Conservation (phyloP, 2,113 vertebrate species). For the Ammodramus savannarum region DNA sequence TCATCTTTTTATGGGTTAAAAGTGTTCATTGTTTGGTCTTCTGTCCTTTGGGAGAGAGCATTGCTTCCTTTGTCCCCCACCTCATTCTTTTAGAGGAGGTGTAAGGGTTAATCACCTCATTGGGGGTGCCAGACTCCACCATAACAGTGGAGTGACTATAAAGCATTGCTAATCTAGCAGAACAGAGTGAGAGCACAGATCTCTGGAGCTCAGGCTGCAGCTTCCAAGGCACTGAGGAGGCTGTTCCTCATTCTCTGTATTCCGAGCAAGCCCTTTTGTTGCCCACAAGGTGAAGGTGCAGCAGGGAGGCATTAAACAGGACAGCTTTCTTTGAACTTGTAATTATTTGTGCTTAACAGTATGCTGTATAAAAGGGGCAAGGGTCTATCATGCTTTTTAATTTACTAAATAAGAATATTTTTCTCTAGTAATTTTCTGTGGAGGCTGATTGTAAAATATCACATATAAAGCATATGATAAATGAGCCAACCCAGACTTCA, state of each 20-base stretch:
- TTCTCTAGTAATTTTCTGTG: background rate
- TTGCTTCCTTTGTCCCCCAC: background rate
- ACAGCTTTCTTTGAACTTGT: background rate
- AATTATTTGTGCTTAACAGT: background rate
- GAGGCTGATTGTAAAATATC: background rate
- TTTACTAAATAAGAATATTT: background rate
- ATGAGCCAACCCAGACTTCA: background rate
- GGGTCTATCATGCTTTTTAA: background rate
- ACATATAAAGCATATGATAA: background rate
- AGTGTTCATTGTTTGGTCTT: background rate
- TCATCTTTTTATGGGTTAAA: background rate
- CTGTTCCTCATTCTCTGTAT: background rate
- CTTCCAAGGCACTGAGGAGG: background rate
- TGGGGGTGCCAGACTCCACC: background rate
- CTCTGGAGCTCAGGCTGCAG: background rate
- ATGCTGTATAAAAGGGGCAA: background rate
- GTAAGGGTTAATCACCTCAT: background rate
- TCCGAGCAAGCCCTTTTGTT: background rate
- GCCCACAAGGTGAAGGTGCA: background rate
- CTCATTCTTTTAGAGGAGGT: background rate
- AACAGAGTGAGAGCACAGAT: background rate
- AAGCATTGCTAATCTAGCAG: background rate
- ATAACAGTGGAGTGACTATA: background rate
- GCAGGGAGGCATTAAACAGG: background rate
- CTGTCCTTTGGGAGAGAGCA: background rate